Percentiles rank a stretch among this genome's conserved stretches.
Conservation (phyloP, 2,113 vertebrate species). For the Ptyas mucosa region DNA sequence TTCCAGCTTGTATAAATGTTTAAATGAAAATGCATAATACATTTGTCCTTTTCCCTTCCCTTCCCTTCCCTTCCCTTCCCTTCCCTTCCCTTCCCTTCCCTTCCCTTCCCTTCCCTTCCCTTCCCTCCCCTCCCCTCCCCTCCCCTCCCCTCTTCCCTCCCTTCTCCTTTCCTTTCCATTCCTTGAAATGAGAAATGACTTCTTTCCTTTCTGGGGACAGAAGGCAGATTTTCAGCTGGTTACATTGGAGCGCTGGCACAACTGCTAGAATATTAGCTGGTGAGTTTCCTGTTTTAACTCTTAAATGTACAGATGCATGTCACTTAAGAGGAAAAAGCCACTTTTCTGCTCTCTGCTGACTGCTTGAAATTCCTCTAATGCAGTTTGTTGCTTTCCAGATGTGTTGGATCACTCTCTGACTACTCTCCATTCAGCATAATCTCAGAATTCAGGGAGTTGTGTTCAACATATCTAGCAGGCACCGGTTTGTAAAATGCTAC, state of each 20-base stretch:
- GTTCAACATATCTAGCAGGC: neutral
- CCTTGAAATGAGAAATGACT: neutral
- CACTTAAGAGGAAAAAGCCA: neutral
- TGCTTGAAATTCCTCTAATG: neutral
- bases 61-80: fast-evolving
- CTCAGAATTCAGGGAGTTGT: neutral
- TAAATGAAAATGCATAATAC: neutral
- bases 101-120: no score
- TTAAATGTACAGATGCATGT: neutral
- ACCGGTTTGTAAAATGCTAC: neutral
- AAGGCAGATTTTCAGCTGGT: conserved; percentile 81
- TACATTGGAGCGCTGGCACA: conserved; percentile 77
- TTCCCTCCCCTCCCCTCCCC: no score
- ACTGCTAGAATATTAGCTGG: conserved; percentile 79
- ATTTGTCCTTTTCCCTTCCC: neutral
- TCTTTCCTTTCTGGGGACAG: conserved; percentile 59
- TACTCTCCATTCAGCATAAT: neutral
- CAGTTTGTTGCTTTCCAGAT: neutral
- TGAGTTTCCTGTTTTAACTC: conserved; percentile 57
- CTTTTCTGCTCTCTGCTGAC: neutral
- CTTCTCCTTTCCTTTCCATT: no score
- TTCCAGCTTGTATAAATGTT: neutral
- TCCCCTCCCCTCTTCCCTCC: no score
- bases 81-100: neutral
- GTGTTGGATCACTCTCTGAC: neutral